phyloP scores from a whole-genome alignment of 2,888 invertebrate genomes.

The Tuta absoluta region DNA sequence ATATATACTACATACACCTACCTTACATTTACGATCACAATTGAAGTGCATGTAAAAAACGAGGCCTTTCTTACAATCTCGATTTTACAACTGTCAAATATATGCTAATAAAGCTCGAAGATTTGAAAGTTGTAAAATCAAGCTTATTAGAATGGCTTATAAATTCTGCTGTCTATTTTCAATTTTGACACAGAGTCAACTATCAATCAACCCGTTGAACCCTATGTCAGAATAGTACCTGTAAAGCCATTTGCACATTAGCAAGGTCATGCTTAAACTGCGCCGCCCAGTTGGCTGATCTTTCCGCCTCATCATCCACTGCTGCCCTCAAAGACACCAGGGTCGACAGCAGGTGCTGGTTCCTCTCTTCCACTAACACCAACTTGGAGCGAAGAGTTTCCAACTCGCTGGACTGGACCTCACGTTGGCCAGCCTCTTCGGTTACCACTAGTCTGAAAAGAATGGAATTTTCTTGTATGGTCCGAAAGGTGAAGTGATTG shows the following conservation, averaged over 20 bases:
- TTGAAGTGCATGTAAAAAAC: no score
- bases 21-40: no score
- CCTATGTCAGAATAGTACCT: slow-evolving; percentile 52
- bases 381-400: slow-evolving; percentile 69
- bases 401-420: slow-evolving; percentile 39
- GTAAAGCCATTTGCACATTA: slow-evolving; percentile 73
- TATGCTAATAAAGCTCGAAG: no score
- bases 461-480: background rate
- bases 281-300: slow-evolving; percentile 73
- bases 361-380: slow-evolving; percentile 65
- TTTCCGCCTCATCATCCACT: slow-evolving; percentile 75
- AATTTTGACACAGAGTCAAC: no score
- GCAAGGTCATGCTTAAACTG: slow-evolving; percentile 79
- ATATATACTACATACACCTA: no score
- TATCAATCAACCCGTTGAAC: no score
- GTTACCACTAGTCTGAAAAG: slow-evolving; percentile 56
- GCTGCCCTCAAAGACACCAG: slow-evolving; percentile 71
- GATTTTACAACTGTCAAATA: no score
- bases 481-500: background rate
- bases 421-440: slow-evolving; percentile 63
- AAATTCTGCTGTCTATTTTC: no score
- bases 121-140: no score
- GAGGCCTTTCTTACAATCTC: no score
- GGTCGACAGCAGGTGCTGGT: slow-evolving; percentile 69
- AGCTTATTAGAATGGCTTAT: no score